A percentile compares a stretch with the other conserved stretches of the same genome.
Evolutionary conservation across 1,140 invertebrate genomes (phyloP).

Genomic region (Neelides sp.): DNA sequence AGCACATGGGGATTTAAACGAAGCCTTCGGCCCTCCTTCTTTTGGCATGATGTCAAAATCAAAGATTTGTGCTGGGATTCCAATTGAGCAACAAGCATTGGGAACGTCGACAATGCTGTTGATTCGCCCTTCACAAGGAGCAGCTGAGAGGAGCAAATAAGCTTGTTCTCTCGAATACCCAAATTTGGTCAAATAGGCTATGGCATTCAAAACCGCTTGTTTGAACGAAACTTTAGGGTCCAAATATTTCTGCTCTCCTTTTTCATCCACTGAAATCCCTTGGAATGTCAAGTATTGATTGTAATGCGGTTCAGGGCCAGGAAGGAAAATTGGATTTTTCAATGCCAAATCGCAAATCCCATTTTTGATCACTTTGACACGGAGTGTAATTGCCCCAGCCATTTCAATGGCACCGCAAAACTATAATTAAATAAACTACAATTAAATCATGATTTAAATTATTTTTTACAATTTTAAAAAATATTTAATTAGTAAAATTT

Average conservation of each 20-base stretch:
- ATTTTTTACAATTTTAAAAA: background rate
- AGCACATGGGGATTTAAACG: background rate
- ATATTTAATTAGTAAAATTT: background rate
- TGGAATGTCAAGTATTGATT: slow-evolving; percentile 19
- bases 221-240: slow-evolving; percentile 12
- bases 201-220: slow-evolving; percentile 18
- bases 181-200: slow-evolving; percentile 22
- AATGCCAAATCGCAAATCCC: slow-evolving; percentile 10
- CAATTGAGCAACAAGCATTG: slow-evolving; percentile 20
- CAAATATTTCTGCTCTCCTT: slow-evolving; percentile 14
- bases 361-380: slow-evolving; percentile 14
- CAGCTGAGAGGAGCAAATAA: slow-evolving; percentile 13
- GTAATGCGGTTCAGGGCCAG: slow-evolving; percentile 22
- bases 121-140: slow-evolving; percentile 21
- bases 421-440: slow-evolving; percentile 7
- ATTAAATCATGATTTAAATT: background rate
- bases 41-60: slow-evolving; percentile 21
- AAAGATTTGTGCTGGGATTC: slow-evolving; percentile 23
- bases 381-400: slow-evolving; percentile 16
- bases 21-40: background rate
- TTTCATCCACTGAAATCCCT: slow-evolving; percentile 18
- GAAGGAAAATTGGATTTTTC: slow-evolving; percentile 23
- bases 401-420: slow-evolving; percentile 27
- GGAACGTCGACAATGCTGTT: slow-evolving; percentile 16
- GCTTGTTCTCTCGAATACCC: slow-evolving; percentile 22